A percentile compares a stretch with the other conserved stretches of the same genome.
Conservation (phyloP, 2,797 vertebrate species). For the Emydoidea blandingii region DNA sequence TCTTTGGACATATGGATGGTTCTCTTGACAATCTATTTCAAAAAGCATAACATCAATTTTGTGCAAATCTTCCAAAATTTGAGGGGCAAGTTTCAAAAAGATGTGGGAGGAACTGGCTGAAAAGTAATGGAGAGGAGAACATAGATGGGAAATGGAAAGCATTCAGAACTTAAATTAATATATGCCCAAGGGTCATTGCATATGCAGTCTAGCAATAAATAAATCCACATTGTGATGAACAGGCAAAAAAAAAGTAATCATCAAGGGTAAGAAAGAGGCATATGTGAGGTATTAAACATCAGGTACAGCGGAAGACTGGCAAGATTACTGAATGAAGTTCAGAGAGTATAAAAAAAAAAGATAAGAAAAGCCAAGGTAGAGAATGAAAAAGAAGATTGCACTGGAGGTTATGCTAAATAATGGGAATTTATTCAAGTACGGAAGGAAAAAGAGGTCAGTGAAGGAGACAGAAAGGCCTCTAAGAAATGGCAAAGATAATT, state of each 20-base stretch:
- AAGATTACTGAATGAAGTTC: slow-evolving; percentile 75
- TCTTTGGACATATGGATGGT: neutral
- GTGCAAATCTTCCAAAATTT: slow-evolving; percentile 40
- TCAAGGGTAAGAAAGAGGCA: slow-evolving; percentile 69
- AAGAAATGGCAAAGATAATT: slow-evolving; percentile 67
- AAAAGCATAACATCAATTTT: neutral
- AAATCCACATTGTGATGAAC: slow-evolving; percentile 52
- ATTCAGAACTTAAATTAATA: slow-evolving; percentile 73
- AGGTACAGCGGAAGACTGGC: slow-evolving; percentile 49
- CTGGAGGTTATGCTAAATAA: slow-evolving; percentile 67
- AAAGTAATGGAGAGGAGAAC: slow-evolving; percentile 46
- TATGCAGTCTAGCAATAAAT: slow-evolving; percentile 64
- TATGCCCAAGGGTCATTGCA: slow-evolving; percentile 72
- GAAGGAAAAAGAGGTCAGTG: slow-evolving; percentile 49
- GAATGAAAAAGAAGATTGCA: slow-evolving; percentile 61
- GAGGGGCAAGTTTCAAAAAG: neutral
- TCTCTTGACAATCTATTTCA: neutral
- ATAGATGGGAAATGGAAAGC: slow-evolving; percentile 63
- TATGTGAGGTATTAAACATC: slow-evolving; percentile 62
- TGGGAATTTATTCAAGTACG: slow-evolving; percentile 42
- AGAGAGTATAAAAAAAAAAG: slow-evolving; percentile 62
- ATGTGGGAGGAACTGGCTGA: slow-evolving; percentile 3
- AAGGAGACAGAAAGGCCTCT: slow-evolving; percentile 57
- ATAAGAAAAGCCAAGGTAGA: slow-evolving; percentile 72
- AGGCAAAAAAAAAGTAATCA: slow-evolving; percentile 57